Conservation (phyloP, 2,113 vertebrate genomes). For the Tympanuchus pallidicinctus region DNA sequence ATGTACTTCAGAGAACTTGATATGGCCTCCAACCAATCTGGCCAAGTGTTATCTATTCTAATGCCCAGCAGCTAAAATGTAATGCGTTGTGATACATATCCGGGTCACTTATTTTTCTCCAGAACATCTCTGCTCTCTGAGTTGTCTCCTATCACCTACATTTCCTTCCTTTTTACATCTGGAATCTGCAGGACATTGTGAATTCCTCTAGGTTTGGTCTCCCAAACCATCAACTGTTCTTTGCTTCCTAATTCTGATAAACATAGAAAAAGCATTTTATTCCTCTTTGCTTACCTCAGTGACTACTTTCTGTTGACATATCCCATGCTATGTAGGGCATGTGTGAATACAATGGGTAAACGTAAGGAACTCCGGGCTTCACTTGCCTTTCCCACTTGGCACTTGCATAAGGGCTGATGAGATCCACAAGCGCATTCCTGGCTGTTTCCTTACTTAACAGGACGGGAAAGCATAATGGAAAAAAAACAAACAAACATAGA, state of each 20-base stretch:
- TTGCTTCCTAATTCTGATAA: background rate
- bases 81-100: background rate
- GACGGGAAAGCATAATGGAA: background rate
- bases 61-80: background rate
- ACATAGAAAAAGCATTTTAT: background rate
- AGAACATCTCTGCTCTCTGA: background rate
- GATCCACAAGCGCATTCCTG: rapidly evolving
- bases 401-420: rapidly evolving
- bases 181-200: background rate
- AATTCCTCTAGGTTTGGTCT: background rate
- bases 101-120: background rate
- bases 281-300: background rate
- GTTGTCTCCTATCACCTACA: background rate
- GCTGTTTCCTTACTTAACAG: background rate
- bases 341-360: background rate
- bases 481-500: background rate
- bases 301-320: background rate
- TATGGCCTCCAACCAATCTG: background rate
- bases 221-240: rapidly evolving
- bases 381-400: background rate
- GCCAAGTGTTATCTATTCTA: background rate
- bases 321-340: rapidly evolving
- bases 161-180: background rate
- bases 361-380: rapidly evolving
- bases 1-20: background rate